Evolutionary conservation across 2,113 vertebrate species (phyloP), one percentile per base, ranked within the genome.

Genomic region (Brienomyrus brachyistius): DNA sequence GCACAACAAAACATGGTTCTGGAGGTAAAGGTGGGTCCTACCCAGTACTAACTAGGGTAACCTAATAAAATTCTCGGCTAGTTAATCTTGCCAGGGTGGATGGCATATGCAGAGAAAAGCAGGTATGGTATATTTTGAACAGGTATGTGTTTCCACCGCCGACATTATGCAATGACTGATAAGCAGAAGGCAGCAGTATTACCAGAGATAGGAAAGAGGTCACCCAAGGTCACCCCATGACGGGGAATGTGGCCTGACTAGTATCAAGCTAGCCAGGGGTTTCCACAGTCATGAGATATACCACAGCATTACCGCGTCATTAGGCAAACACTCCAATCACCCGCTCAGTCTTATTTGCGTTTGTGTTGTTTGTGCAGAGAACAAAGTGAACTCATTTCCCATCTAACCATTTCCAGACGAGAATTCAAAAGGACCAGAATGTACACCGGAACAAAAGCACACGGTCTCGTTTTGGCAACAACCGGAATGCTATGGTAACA

Each of bases 171-270:
- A 45, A 43, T 48, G 45, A 31, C n/a, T 11, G 82, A 84, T 84
- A 48, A 84, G 43, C 40, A 84, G 40, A 13, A 35, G 1, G 45
- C 40, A 21, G 19, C 17, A 4, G 10, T 23, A 7, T 47, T 40
- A 48, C 8, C 40, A 9, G 45, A 84, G 82, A 23, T 84, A 23
- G 5, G 35, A 62, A 10, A n/a, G 43, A 80, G 31, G 59, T 87
- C 88, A 86, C 56, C 87, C 92, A 91, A 91, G 31, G 89, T 92
- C 90, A 92, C 23, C 5, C 70, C 23, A n/a, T 21, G 17, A 23
- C 48, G 5, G 88, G 51, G 21, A 31, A 31, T 48, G 17, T 77
- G 88, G 47, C 47, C 62, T 52, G 62, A 88, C 74, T 52, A 5
- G 48, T 43, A 31, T n/a, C 6, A 80, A 54, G 7, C 27, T 50